Percentiles rank a stretch among this genome's conserved stretches.
phyloP scores from a whole-genome alignment of 2,797 vertebrate genomes.

The Ciconia nigra region DNA sequence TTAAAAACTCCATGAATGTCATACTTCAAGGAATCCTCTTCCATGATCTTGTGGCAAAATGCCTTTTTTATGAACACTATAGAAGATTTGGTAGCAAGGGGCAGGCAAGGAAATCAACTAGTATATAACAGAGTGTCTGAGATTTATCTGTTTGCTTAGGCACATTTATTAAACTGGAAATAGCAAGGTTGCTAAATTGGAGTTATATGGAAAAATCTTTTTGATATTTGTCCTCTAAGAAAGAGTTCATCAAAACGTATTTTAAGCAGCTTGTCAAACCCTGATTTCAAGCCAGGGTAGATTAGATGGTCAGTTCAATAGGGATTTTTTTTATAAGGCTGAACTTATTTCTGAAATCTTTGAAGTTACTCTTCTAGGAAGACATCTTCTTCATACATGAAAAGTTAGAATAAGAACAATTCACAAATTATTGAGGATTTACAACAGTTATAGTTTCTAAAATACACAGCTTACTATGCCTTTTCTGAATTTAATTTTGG shows the following conservation, averaged over 20 bases:
- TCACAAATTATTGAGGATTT: neutral
- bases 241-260: neutral
- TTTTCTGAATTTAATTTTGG: neutral
- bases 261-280: neutral
- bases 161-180: neutral
- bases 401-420: neutral
- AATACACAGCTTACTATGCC: neutral
- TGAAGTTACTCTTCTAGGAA: neutral
- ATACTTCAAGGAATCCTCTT: neutral
- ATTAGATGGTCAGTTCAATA: neutral
- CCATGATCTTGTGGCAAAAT: neutral
- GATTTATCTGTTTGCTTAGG: neutral
- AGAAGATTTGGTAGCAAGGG: neutral
- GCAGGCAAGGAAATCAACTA: neutral
- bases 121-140: neutral
- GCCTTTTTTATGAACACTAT: neutral
- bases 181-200: neutral
- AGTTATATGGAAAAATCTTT: neutral
- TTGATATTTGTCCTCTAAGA: neutral
- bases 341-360: neutral
- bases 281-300: neutral
- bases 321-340: neutral
- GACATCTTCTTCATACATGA: neutral
- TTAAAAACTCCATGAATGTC: neutral
- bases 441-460: neutral